Evolutionary conservation across 2,888 invertebrate species (phyloP), one percentile per base, ranked within the genome.

Genomic region (Meghimatium bilineatum): DNA sequence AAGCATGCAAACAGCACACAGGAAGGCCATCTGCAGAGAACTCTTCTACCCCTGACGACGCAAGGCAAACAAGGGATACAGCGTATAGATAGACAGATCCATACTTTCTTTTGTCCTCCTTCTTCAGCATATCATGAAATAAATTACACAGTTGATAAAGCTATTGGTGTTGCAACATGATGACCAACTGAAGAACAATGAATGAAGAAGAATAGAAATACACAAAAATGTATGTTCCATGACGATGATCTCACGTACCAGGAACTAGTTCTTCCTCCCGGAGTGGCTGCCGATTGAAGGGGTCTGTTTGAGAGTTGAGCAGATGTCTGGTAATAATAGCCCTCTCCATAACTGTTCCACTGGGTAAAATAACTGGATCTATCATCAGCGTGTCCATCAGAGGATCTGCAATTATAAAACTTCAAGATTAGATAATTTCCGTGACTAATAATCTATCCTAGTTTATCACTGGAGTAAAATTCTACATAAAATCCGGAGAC

Each of bases 361-460:
- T 97, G 2, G 98, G 98, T 90, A 99, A 95, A 87, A 96, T 94
- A 20, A 99, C 99, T 20, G 99, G 99, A 94, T 99, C 98, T 12
- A 96, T 96, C 98, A 99, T 99, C 79, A 99, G 94, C 0, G 98
- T 98, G 93, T 98, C 98, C 99, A 99, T 99, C 60, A 99, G 95
- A 0, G 98, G 98, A 95, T 99, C 99, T 95, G 88, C 0, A 26
- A 32, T n/a, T n/a, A n/a, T n/a, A n/a, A n/a, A n/a, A n/a, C n/a
- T n/a, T n/a, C n/a, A n/a, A n/a, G n/a, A n/a, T n/a, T n/a, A n/a
- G n/a, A n/a, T n/a, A n/a, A n/a, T n/a, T n/a, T n/a, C n/a, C n/a
- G n/a, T n/a, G n/a, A n/a, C n/a, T n/a, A n/a, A n/a, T n/a, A n/a
- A n/a, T n/a, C n/a, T n/a, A n/a, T n/a, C n/a, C n/a, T n/a, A n/a